Evolutionary conservation across 2,888 invertebrate genomes (phyloP), one percentile per base, ranked within the genome.

Genomic region (Adineta ricciae): DNA sequence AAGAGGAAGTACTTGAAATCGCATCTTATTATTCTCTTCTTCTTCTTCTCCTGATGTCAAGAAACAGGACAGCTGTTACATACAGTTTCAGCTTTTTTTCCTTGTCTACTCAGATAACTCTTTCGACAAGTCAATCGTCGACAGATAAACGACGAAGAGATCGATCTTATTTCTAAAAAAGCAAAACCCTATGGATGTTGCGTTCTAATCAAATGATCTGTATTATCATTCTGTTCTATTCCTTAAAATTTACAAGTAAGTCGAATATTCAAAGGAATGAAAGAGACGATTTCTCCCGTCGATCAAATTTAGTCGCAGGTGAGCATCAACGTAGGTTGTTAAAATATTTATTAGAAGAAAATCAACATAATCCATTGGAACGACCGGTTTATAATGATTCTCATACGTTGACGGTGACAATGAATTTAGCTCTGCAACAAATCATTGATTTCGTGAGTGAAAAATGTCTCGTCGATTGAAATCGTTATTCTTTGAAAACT

Each of bases 401-500:
- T 27, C 24, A 82, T 14, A 82, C 85, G 14, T 56, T 85, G 27
- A 49, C 83, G 49, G 84, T 85, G 11, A 83, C 52, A n/a, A 83
- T 85, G 14, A 73, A 78, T 41, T 46, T 85, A 7, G 85, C 85
- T 32, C 2, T 85, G 21, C 85, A 85, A 49, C 84, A 85, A 36
- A 85, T 84, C 21, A 73, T 85, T 49, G 85, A 85, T 82, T 83
- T 85, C 27, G 83, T 83, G 38, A 83, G 41, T 83, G 41, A 38
- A 14, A 64, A 32, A 11, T 5, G 1, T 32, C 4, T 64, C 16
- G 27, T 36, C 32, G 32, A 14, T 27, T 11, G 27, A 32, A 32
- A 32, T 14, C 16, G 0, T 14, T 64, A 7, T 64, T 27, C 4
- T 16, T 32, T 27, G 7, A 88, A 89, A 86, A 88, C 89, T 83